Percentiles rank a stretch among this genome's conserved stretches.
Evolutionary conservation across 2,888 invertebrate species (phyloP).

Genomic region (Tenthredo livida): DNA sequence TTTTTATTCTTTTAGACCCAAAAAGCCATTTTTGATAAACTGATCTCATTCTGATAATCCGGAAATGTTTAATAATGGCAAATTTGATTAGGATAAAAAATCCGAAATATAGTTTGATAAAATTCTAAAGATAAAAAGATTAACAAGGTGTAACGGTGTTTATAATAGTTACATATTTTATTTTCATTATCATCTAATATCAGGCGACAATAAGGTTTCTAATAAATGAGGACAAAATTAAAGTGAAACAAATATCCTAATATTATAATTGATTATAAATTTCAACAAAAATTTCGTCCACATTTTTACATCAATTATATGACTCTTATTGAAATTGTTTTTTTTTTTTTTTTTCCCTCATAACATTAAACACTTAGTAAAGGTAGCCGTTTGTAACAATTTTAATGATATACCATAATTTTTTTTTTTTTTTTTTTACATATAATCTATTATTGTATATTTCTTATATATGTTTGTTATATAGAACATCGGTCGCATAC

Average conservation of each 20-base stretch:
- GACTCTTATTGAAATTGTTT: conserved; percentile 21
- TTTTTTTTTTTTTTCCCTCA: not conserved
- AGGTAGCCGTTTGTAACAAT: conserved; percentile 47
- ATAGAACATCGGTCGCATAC: conserved; percentile 26
- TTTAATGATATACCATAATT: conserved; percentile 35
- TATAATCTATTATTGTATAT: conserved; percentile 30
- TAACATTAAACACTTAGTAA: conserved; percentile 51
- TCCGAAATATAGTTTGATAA: not conserved
- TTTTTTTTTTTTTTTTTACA: not conserved
- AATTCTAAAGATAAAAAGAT: conserved; percentile 27
- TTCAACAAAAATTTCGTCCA: conserved; percentile 48
- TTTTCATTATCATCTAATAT: conserved; percentile 61
- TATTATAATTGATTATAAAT: not conserved
- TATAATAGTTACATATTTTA: conserved; percentile 75
- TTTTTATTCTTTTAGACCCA: not conserved
- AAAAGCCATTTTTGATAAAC: too few relatives aligned
- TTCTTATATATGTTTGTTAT: not conserved
- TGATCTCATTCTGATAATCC: not conserved
- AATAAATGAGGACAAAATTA: conserved; percentile 47
- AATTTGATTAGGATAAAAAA: not conserved
- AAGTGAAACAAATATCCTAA: conserved; percentile 33
- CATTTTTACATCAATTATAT: conserved; percentile 48
- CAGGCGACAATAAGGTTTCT: conserved; percentile 42
- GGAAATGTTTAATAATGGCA: not conserved
- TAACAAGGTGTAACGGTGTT: conserved; percentile 57